Evolutionary conservation across 2,797 vertebrate genomes (phyloP), one percentile per base, ranked within the genome.

Genomic region (Meriones psammophilus): DNA sequence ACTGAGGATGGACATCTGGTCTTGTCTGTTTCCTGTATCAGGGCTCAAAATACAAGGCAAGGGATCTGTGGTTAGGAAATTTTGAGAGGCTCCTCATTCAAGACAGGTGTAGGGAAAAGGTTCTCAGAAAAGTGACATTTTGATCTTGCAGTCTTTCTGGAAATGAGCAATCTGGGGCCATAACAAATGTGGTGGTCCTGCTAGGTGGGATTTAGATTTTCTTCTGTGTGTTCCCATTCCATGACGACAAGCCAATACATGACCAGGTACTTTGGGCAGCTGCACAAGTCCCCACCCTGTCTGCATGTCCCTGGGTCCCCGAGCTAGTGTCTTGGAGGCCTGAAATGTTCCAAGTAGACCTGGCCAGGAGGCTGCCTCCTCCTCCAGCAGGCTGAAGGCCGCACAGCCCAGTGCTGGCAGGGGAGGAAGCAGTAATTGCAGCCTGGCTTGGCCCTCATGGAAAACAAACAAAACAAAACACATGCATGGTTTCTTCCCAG

Each of bases 221-320:
- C 1, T 46, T 15, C 58, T n/a, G 77, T 85, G 50, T 54, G 54
- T 42, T 77, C 33, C 62, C 77, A 12, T 26, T 58, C 1, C 5
- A 2, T 15, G 39, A 66, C 0, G 1, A 79, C 77, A 62, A 71
- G 30, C 56, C 74, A 13, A 10, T 14, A 28, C 26, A 50, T 18
- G 54, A 5, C 28, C 33, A 68, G 24, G 97, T 92, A 8, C 95
- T 87, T 96, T 95, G 94, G 89, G 89, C 96, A 87, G 88, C 91
- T 20, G 84, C 90, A 71, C 26, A 7, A 30, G 74, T 56, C 78
- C 81, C 86, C 54, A 62, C 89, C 89, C 46, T 14, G 20, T 12
- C 50, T 64, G 15, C 28, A 33, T 13, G 39, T 58, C 77, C 17
- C 54, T 42, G 88, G 50, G 77, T 77, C 79, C 26, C 68, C 85